Percentiles rank a stretch among this genome's conserved stretches.
These are phyloP conservation scores for Anthonomus grandis DNA, from an alignment of 1,140 invertebrate genomes.

Conservation along the genomic window DNA sequence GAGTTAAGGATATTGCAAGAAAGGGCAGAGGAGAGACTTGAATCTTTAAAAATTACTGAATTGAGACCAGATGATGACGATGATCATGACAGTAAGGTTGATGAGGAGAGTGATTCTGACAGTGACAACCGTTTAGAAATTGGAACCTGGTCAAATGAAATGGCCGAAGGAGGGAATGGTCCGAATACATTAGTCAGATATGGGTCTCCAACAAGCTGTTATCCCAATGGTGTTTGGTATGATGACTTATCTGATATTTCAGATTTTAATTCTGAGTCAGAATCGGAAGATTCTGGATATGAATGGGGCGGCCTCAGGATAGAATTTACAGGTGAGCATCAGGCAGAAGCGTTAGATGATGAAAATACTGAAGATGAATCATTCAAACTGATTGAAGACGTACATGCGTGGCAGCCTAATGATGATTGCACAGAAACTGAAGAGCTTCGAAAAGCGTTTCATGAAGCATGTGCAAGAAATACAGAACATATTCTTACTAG, in stretches of 20 bases:
- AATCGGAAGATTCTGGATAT: constrained; percentile 50
- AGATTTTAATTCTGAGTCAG: constrained; percentile 40
- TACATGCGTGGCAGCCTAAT: constrained; percentile 35
- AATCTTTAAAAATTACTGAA: constrained; percentile 32
- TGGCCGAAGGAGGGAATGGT: constrained; percentile 54
- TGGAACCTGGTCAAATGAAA: constrained; percentile 89
- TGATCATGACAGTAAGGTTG: constrained; percentile 33
- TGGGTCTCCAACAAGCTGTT: constrained; percentile 54
- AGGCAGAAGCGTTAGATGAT: constrained; percentile 79
- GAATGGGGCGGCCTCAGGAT: constrained; percentile 62
- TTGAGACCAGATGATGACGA: constrained; percentile 37
- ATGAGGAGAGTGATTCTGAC: constrained; percentile 44
- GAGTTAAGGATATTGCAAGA: constrained; percentile 19
- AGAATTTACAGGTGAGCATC: constrained; percentile 76
- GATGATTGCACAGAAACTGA: constrained; percentile 43
- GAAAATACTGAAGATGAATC: constrained; percentile 42
- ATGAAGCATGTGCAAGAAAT: constrained; percentile 35
- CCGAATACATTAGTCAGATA: constrained; percentile 43
- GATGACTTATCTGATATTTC: constrained; percentile 52
- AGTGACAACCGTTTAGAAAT: constrained; percentile 65
- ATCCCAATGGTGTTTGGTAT: constrained; percentile 31
- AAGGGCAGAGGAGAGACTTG: constrained; percentile 24
- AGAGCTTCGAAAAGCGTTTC: constrained; percentile 43
- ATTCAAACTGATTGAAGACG: constrained; percentile 31
- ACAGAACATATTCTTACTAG: constrained; percentile 34